Conservation (phyloP, 2,797 vertebrate species). For the Molossus alvarezi region DNA sequence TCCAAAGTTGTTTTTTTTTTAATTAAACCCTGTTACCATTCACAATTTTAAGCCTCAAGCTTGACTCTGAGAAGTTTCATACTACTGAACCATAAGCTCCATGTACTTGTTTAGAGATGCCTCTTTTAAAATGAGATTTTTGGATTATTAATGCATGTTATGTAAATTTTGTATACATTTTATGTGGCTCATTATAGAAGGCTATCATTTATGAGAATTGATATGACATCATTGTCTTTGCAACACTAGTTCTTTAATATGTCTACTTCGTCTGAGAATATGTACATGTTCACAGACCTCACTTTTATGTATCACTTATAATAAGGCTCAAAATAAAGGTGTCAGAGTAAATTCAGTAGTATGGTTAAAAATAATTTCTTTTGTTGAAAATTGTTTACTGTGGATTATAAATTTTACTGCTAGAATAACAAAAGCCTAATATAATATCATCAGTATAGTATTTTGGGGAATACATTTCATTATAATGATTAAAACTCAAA, state of each 20-base stretch:
- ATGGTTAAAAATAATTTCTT: not conserved
- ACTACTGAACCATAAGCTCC: not conserved
- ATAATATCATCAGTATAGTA: constrained; percentile 25
- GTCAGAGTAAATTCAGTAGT: constrained; percentile 24
- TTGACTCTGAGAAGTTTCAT: not conserved
- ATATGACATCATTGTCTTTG: not conserved
- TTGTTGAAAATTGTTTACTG: constrained; percentile 24
- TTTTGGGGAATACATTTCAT: not conserved
- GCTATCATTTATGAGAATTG: constrained; percentile 46
- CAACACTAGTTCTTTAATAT: not conserved
- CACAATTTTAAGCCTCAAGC: not conserved
- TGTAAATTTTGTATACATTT: not conserved
- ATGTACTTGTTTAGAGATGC: not conserved
- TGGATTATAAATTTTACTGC: constrained; percentile 34
- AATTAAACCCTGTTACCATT: not conserved
- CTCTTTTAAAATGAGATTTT: constrained; percentile 46
- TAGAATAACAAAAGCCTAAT: not conserved
- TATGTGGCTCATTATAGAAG: not conserved
- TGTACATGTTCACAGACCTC: not conserved
- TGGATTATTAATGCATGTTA: constrained; percentile 26
- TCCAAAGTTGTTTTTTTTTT: constrained; percentile 32
- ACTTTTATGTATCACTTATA: constrained; percentile 21
- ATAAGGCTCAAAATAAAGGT: not conserved
- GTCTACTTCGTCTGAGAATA: not conserved
- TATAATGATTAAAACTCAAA: constrained; percentile 27